Evolutionary conservation across 2,888 invertebrate genomes (phyloP).

Genomic region (Junonia oenone): DNA sequence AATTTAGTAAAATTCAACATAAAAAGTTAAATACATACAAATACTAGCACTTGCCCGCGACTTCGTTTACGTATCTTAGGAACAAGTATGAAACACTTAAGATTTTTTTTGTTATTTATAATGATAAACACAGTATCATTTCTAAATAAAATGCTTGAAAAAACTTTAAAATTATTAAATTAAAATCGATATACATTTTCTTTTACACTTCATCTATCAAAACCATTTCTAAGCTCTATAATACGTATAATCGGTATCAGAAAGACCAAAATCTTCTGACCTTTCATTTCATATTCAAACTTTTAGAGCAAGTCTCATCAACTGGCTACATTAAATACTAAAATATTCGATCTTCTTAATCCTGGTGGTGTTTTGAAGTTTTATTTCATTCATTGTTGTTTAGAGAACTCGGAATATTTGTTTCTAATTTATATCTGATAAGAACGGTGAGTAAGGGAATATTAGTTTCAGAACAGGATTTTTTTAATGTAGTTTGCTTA

Average conservation of each 20-base stretch:
- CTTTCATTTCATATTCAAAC: not conserved
- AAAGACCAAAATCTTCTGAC: not conserved
- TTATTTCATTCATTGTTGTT: not conserved
- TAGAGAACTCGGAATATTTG: not conserved
- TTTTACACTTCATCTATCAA: not conserved
- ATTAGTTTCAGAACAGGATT: too few species aligned
- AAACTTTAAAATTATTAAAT: too few species aligned
- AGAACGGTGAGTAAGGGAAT: too few species aligned
- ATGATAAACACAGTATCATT: too few species aligned
- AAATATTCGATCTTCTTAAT: not conserved
- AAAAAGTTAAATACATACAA: too few species aligned
- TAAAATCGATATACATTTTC: not conserved
- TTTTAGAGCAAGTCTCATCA: not conserved
- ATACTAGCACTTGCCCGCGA: too few species aligned
- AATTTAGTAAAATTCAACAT: too few species aligned
- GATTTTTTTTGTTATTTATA: too few species aligned
- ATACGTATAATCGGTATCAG: not conserved
- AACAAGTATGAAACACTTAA: too few species aligned
- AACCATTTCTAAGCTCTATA: not conserved
- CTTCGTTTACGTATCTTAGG: too few species aligned
- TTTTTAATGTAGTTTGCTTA: too few species aligned
- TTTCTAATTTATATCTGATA: not conserved
- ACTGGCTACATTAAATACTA: not conserved
- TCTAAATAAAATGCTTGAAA: too few species aligned
- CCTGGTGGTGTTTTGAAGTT: not conserved